These are phyloP conservation scores for Bathynomus jamesi DNA, from an alignment of 1,140 invertebrate genomes.

Conservation along the genomic window DNA sequence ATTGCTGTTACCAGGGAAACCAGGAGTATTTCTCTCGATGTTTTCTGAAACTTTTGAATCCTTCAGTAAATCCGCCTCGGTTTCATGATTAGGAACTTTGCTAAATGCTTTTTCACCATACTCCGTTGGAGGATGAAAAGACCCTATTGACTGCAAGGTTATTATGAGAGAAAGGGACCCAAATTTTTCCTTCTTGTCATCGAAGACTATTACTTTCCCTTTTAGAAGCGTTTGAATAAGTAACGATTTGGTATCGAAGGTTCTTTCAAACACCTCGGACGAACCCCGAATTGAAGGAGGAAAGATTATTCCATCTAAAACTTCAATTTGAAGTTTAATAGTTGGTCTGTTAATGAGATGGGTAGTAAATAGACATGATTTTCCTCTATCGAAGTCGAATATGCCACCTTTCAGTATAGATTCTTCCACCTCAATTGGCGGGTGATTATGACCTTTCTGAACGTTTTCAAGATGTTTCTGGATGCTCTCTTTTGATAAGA, in stretches of 20 bases:
- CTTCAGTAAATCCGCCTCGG: too few species aligned
- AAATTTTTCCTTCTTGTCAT: background rate
- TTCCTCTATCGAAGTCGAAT: slow-evolving; percentile 16
- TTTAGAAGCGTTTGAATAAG: background rate
- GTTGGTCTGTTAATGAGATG: background rate
- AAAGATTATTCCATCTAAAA: background rate
- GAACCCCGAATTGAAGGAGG: background rate
- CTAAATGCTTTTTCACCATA: too few species aligned
- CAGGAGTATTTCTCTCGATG: too few species aligned
- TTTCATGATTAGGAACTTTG: too few species aligned
- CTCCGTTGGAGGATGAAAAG: too few species aligned
- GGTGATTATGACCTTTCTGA: background rate
- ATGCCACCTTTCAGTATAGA: background rate
- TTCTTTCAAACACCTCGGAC: background rate
- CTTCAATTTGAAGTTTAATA: background rate
- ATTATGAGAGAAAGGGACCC: background rate
- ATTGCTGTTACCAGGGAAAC: too few species aligned
- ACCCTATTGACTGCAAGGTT: background rate
- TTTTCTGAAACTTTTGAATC: too few species aligned
- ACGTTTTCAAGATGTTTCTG: background rate
- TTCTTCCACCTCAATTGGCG: slow-evolving; percentile 7
- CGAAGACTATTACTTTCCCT: background rate
- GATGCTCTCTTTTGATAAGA: slow-evolving; percentile 5
- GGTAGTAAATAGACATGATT: slow-evolving; percentile 10
- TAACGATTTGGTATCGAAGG: background rate